Conservation (phyloP, 2,888 invertebrate genomes). For the Girardia tigrina region DNA sequence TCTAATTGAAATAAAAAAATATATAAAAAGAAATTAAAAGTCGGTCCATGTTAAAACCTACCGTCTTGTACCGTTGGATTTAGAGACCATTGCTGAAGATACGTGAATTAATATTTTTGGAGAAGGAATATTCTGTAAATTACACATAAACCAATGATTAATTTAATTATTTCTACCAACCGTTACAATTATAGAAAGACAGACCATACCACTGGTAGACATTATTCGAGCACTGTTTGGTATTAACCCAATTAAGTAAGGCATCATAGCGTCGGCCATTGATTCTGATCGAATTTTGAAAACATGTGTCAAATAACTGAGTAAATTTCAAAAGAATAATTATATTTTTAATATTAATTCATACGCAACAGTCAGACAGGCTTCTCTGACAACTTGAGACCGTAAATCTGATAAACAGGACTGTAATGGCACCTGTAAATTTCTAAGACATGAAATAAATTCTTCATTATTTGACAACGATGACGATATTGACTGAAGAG, state of each 20-base stretch:
- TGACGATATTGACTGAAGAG: background rate
- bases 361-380: conserved; percentile 28
- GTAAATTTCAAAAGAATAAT: background rate
- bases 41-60: too few species aligned
- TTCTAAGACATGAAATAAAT: conserved; percentile 64
- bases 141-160: background rate
- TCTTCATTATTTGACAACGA: conserved; percentile 52
- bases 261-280: conserved; percentile 11
- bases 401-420: conserved; percentile 32
- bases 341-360: background rate
- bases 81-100: background rate
- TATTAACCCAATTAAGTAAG: conserved; percentile 4
- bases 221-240: conserved; percentile 30
- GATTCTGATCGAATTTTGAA: conserved; percentile 27
- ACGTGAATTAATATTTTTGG: background rate
- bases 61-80: background rate
- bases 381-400: conserved; percentile 26
- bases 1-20: too few species aligned
- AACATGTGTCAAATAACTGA: conserved; percentile 29
- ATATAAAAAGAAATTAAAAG: too few species aligned
- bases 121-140: background rate
- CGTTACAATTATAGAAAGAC: conserved; percentile 3
- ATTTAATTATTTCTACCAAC: background rate
- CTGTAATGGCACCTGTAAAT: conserved; percentile 53
- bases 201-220: conserved; percentile 28